Base-by-base conservation (phyloP, 2,888 invertebrate species). In the Blera fallax region DNA sequence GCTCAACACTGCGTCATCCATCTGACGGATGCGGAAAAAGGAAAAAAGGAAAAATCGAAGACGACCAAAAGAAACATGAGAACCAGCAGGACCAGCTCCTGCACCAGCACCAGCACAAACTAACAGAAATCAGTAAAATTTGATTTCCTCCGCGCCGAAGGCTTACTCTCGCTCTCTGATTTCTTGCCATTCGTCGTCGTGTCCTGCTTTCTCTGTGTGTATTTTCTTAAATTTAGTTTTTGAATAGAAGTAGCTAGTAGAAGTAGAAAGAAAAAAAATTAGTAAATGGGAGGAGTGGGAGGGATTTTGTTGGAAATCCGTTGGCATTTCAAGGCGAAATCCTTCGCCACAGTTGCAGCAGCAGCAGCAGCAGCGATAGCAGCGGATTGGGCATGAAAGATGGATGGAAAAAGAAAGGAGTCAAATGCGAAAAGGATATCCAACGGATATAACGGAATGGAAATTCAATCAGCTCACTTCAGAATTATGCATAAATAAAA, bases 401-500 rank as follows among this genome's bases (percentile, higher is more conserved):
- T 14, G 11, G 2, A 29, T 32, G 40, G 24, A n/a, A 58, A 50
- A 62, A 56, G 37, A 65, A 56, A 50, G 16, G 29, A 79, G 32
- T 67, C 50, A 76, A 81, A 76, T 85, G 65, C 81, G 81, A 81
- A 81, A 67, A 77, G 81, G 72, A 85, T 85, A 85, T 85, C 85
- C 76, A 74, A 65, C 72, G 81, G 81, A 85, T 77, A 76, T 65
- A 85, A 85, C 85, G 65, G 85, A 81, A 85, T 85, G 85, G 85
- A 85, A 85, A 85, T 85, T 85, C 85, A 85, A 85, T 85, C 85
- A 85, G 81, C 85, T 85, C 85, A 85, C 76, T 85, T 85, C 77
- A 77, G 85, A 85, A 85, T 85, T 85, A 85, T 85, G 81, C 85
- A 85, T 85, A 85, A 85, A 85, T 85, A 85, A 81, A 85, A 85